A percentile compares a stretch with the other conserved stretches of the same genome.
phyloP scores from a whole-genome alignment of 2,113 vertebrate species.

The Laterallus jamaicensis region DNA sequence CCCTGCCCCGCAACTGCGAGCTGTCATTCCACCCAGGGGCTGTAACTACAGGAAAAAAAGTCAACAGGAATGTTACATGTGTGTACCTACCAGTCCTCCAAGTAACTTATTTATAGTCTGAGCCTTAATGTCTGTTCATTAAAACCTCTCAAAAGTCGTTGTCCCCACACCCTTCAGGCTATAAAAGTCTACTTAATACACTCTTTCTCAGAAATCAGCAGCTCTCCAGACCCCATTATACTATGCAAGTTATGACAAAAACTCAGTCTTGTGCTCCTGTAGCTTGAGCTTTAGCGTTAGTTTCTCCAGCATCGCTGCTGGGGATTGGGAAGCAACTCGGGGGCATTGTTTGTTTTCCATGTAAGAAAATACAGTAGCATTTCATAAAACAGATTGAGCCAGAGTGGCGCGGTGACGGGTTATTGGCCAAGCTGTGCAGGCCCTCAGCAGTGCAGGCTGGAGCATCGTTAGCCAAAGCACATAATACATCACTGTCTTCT shows the following conservation, averaged over 20 bases:
- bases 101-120: slow-evolving; percentile 38
- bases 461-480: background rate
- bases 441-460: background rate
- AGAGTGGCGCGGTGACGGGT: fast-evolving
- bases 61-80: background rate
- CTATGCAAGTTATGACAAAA: background rate
- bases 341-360: background rate
- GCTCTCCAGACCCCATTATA: background rate
- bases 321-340: background rate
- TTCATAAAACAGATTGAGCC: background rate
- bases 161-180: background rate
- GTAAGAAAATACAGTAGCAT: background rate
- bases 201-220: background rate
- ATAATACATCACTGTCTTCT: background rate
- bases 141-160: background rate
- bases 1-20: background rate
- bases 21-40: background rate
- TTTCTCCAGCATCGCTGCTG: background rate
- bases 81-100: background rate
- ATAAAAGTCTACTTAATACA: background rate
- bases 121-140: slow-evolving; percentile 11
- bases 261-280: background rate
- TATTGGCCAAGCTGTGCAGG: background rate
- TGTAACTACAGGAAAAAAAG: background rate
- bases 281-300: background rate